phyloP scores from a whole-genome alignment of 2,888 invertebrate genomes.

The Cantharis rustica region DNA sequence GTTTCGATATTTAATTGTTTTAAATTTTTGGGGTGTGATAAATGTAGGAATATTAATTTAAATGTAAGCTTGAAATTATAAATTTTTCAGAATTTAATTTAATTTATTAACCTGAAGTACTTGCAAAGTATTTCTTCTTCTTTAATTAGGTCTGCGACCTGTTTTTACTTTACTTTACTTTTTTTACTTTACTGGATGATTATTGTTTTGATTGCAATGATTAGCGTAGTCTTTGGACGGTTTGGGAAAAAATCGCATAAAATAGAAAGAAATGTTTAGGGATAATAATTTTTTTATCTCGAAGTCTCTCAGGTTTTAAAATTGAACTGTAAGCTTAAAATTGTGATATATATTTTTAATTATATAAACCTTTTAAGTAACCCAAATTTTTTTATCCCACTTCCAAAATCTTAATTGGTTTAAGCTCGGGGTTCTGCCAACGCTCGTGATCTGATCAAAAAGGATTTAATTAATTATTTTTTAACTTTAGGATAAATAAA shows the following conservation, averaged over 20 bases:
- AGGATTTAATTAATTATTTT: too few relatives aligned
- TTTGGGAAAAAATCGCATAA: background rate
- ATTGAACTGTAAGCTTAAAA: background rate
- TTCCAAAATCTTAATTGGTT: background rate
- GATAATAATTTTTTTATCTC: background rate
- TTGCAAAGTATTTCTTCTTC: too few relatives aligned
- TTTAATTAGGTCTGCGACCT: too few relatives aligned
- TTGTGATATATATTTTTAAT: background rate
- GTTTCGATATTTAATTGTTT: background rate
- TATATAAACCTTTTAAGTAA: background rate
- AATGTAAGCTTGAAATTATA: too few relatives aligned
- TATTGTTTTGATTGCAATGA: constrained; percentile 90
- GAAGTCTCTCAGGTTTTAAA: background rate
- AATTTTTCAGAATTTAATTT: too few relatives aligned
- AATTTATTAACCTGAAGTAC: too few relatives aligned
- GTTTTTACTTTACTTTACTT: too few relatives aligned
- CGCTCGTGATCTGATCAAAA: too few relatives aligned
- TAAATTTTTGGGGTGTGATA: background rate
- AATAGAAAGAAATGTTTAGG: background rate
- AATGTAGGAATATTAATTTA: too few relatives aligned
- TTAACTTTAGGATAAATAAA: background rate
- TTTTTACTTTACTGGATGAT: too few relatives aligned
- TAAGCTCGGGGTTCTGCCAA: too few relatives aligned
- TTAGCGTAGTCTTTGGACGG: constrained; percentile 87
- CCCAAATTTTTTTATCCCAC: background rate